Base-by-base conservation (phyloP, 2,888 invertebrate species). In the Stenolophus ochropezus region DNA sequence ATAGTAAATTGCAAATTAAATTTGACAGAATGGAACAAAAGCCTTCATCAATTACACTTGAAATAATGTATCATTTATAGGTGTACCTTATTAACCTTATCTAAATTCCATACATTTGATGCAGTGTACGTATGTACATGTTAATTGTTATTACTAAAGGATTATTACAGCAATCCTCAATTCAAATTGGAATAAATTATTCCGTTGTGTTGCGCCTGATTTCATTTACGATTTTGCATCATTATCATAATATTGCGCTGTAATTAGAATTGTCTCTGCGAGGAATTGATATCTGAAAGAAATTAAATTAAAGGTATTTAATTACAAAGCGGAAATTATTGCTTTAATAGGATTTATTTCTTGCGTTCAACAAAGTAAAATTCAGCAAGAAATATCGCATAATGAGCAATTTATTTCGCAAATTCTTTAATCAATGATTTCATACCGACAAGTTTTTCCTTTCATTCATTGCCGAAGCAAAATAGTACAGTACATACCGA, bases 161-260 rank as follows among this genome's bases (percentile, higher is more conserved):
- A 61, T 61, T 61, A 61, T 61, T 61, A 61, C n/a, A n/a, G 23
- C 61, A 23, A 61, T 61, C 25, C 61, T 61, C 61, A 61, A 61
- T 61, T 61, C 61, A 25, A 61, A 61, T 27, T 61, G 14, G 61
- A 61, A 61, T 61, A 61, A 25, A 61, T 61, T 25, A 61, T 61
- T 61, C 61, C 14, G 21, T 25, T 61, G 4, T 23, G 16, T 16
- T 2, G 51, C 14, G 61, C n/a, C 61, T 23, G 25, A 61, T 25
- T 21, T 61, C 20, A 61, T 61, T 25, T 25, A 23, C 21, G 23
- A 14, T 58, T 58, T 58, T 23, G 11, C n/a, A 20, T 53, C 20
- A 1, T 49, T 6, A 53, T 53, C 18, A 53, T 56, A 56, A 20
- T 56, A 56, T 8, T 6, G 0, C 5, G 20, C 20, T 16, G 6